Base-by-base conservation (phyloP, 1,140 invertebrate genomes). In the Eurosta solidaginis region DNA sequence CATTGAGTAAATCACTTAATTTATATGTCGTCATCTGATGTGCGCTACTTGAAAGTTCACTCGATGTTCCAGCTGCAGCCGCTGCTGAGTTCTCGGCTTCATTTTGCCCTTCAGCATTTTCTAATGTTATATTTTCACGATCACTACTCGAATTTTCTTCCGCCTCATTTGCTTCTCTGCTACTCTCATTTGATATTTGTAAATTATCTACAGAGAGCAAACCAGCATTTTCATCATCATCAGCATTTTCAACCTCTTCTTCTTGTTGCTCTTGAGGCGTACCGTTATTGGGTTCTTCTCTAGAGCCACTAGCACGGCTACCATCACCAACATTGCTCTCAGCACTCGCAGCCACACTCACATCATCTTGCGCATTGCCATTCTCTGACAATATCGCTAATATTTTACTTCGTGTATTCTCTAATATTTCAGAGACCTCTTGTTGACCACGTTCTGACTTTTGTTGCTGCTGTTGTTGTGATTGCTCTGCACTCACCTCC, bases 1-100 rank as follows among this genome's bases (percentile, higher is more conserved):
- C 6, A 12, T 6, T n/a, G 25, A 25, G 5, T 12, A 74, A 74
- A 74, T 74, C 73, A 22, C n/a, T 14, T 17, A 44, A 42, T 27
- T 74, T 74, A 22, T 74, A 74, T 14, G 59, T 40, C 20, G 59
- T 68, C 59, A 68, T 68, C 45, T 74, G 73, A 2, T 36, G 42
- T 10, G n/a, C 73, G 3, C 40, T 20, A 29, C 9, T 74, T 3
- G 73, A 45, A 5, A 47, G n/a, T 14, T 74, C 73, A 1, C 40
- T 14, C 14, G 52, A 59, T 25, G 7, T 45, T 45, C 7, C 44
- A 9, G 44, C 44, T 45, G 44, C 17, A 9, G 52, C 27, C 27
- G 52, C 52, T 20, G 22, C 5, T 59, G n/a, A n/a, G n/a, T n/a
- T n/a, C n/a, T n/a, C n/a, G n/a, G 73, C 73, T 45, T 68, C 59